A percentile compares a stretch with the other conserved stretches of the same genome.
phyloP scores from a whole-genome alignment of 2,797 vertebrate genomes.

The Tokudaia tokunoshimensis region DNA sequence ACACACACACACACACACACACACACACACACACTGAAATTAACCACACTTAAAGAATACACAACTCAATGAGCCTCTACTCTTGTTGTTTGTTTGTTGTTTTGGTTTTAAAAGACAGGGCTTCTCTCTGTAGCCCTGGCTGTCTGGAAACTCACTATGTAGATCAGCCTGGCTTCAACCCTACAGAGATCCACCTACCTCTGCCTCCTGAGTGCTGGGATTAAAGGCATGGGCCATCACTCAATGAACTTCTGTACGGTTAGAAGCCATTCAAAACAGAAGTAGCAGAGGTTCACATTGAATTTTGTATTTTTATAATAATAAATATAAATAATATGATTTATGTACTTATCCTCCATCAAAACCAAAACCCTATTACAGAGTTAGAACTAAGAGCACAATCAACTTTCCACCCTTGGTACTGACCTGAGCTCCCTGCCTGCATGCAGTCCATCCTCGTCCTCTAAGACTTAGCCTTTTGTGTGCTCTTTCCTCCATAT shows the following conservation, averaged over 20 bases:
- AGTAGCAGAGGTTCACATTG: not conserved
- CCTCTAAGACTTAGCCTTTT: not conserved
- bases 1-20: no score
- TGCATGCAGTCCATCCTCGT: not conserved
- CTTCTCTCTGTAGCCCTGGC: not conserved
- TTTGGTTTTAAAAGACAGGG: not conserved
- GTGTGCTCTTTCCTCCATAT: no score
- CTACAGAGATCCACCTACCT: not conserved
- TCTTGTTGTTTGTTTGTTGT: not conserved
- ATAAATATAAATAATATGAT: not conserved
- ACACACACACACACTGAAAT: not conserved
- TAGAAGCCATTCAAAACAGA: not conserved
- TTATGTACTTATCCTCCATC: not conserved
- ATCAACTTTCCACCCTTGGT: no score
- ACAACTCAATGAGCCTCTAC: not conserved
- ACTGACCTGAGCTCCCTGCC: no score
- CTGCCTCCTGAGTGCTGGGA: not conserved
- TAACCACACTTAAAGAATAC: not conserved
- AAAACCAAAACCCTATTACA: not conserved
- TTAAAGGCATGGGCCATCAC: not conserved
- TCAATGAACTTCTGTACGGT: not conserved
- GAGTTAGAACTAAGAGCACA: not conserved
- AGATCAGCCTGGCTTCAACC: not conserved
- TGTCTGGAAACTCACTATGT: not conserved
- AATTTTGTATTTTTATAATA: not conserved